Evolutionary conservation across 2,888 invertebrate species (phyloP).

Genomic region (Trichopoda pennipes): DNA sequence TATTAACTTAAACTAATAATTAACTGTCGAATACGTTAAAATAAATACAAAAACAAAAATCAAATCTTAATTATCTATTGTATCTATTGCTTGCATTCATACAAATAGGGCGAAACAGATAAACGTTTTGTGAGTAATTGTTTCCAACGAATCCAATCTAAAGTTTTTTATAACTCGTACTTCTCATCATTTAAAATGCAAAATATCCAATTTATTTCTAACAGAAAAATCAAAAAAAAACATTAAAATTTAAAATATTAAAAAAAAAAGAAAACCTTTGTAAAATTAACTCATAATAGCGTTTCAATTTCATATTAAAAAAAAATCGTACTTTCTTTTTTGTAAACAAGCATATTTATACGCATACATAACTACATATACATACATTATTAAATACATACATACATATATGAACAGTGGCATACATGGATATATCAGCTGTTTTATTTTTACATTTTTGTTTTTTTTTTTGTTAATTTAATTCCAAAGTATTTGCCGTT

Average conservation of each 20-base stretch:
- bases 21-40: conserved; percentile 55
- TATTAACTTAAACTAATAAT: conserved; percentile 39
- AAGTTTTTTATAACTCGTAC: conserved; percentile 30
- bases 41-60: conserved; percentile 42
- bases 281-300: conserved; percentile 47
- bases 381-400: conserved; percentile 6
- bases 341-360: neutral
- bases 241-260: conserved; percentile 53
- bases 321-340: conserved; percentile 13
- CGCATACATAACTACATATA: conserved; percentile 3
- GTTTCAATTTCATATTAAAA: conserved; percentile 35
- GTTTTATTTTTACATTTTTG: conserved; percentile 4
- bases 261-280: conserved; percentile 50
- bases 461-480: conserved; percentile 1
- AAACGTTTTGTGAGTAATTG: conserved; percentile 82
- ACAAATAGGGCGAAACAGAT: conserved; percentile 81
- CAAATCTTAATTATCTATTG: conserved; percentile 67
- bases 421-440: conserved; percentile 35
- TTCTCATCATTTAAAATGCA: conserved; percentile 65
- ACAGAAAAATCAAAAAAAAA: conserved; percentile 65
- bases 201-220: conserved; percentile 73
- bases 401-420: conserved; percentile 14
- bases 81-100: conserved; percentile 78
- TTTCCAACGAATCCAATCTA: conserved; percentile 75
- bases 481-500: conserved; percentile 17